Percentiles rank a stretch among this genome's conserved stretches.
phyloP scores from a whole-genome alignment of 2,888 invertebrate species.

The Drosophila dives region DNA sequence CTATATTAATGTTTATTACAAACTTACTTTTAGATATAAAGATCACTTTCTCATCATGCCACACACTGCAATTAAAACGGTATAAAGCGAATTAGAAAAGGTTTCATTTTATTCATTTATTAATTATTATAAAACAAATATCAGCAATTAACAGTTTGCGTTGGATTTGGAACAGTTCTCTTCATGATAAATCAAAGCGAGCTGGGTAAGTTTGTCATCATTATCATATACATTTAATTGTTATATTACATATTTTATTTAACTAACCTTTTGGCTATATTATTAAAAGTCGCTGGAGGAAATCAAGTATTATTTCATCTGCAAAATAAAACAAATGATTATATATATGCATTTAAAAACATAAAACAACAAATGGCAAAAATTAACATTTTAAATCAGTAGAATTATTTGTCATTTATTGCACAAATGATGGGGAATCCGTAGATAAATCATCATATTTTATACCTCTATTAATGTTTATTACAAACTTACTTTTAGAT shows the following conservation, averaged over 20 bases:
- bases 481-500: neutral
- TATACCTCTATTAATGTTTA: neutral
- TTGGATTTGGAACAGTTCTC: constrained; percentile 70
- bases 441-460: constrained; percentile 7
- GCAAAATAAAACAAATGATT: neutral
- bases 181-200: constrained; percentile 77
- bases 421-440: constrained; percentile 16
- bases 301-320: neutral
- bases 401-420: constrained; percentile 7
- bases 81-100: neutral
- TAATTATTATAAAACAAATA: neutral
- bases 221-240: neutral
- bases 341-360: neutral
- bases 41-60: neutral
- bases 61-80: neutral
- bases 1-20: neutral
- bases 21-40: neutral
- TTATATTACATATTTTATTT: neutral
- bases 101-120: neutral
- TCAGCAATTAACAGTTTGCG: constrained; percentile 42
- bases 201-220: constrained; percentile 76
- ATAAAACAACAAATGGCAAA: neutral
- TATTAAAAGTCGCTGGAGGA: neutral
- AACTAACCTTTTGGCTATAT: neutral
- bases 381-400: neutral